Percentiles rank a stretch among this genome's conserved stretches.
phyloP scores from a whole-genome alignment of 2,888 invertebrate genomes.

The Andrena bicolor region DNA sequence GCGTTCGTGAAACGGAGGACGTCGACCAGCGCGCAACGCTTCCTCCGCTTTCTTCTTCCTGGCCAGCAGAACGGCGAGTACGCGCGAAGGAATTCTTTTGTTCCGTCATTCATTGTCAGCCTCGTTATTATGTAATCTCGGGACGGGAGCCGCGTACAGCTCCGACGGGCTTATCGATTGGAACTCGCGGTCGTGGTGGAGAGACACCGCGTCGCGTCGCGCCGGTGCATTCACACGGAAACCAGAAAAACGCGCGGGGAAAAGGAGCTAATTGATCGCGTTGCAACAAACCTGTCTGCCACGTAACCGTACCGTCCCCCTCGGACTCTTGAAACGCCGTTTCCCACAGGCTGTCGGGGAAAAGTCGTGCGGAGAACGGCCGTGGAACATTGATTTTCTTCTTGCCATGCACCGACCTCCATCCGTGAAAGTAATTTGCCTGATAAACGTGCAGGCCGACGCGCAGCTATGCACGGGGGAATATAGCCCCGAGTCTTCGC shows the following conservation, averaged over 20 bases:
- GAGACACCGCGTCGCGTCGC: slow-evolving; percentile 5
- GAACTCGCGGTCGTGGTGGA: slow-evolving; percentile 22
- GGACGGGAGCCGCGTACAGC: slow-evolving; percentile 33
- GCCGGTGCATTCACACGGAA: slow-evolving; percentile 17
- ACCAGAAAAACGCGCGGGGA: slow-evolving; percentile 40
- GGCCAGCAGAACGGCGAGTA: slow-evolving; percentile 61
- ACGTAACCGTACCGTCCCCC: slow-evolving; percentile 26
- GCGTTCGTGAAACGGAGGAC: slow-evolving; percentile 36
- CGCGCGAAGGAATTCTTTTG: slow-evolving; percentile 71
- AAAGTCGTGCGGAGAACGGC: neutral
- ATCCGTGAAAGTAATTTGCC: neutral
- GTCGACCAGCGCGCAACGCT: slow-evolving; percentile 35
- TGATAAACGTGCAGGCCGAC: too few relatives aligned
- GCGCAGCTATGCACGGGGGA: too few relatives aligned
- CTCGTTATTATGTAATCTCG: slow-evolving; percentile 65
- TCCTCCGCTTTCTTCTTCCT: slow-evolving; percentile 53
- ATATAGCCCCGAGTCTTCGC: too few relatives aligned
- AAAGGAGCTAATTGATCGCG: slow-evolving; percentile 54
- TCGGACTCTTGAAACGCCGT: slow-evolving; percentile 14
- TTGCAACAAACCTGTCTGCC: slow-evolving; percentile 49
- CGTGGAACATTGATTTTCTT: slow-evolving; percentile 24
- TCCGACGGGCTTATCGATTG: slow-evolving; percentile 60
- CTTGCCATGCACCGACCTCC: neutral
- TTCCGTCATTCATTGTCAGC: slow-evolving; percentile 70
- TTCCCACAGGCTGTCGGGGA: slow-evolving; percentile 22